Evolutionary conservation across 2,113 vertebrate species (phyloP).

Genomic region (Melanerpes formicivorus): DNA sequence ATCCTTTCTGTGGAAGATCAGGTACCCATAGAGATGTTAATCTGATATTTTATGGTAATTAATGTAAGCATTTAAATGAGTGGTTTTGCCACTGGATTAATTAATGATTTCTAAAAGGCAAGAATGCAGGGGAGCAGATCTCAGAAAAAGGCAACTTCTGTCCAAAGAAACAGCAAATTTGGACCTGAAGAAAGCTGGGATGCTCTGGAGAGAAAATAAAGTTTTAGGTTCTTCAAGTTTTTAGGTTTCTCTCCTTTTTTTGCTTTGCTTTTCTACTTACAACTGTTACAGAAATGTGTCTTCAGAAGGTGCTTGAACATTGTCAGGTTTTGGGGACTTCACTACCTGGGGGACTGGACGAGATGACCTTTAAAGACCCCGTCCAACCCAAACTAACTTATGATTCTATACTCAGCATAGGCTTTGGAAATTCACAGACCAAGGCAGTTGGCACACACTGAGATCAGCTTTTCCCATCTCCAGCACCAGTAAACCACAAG

Average conservation of each 20-base stretch:
- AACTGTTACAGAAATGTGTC: neutral
- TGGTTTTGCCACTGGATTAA: neutral
- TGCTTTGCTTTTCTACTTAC: neutral
- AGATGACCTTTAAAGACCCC: too few relatives aligned
- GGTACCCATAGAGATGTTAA: neutral
- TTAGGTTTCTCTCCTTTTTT: neutral
- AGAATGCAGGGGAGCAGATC: accelerated
- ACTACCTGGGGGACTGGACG: neutral
- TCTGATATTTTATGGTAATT: neutral
- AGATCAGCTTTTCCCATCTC: neutral
- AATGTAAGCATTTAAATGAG: neutral
- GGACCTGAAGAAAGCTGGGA: neutral
- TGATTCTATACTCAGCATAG: neutral
- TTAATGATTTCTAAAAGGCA: neutral
- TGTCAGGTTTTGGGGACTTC: neutral
- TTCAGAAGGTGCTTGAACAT: neutral
- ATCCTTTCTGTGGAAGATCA: neutral
- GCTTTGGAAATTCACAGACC: neutral
- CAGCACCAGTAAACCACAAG: accelerated
- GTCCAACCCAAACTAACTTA: too few relatives aligned
- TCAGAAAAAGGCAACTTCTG: neutral
- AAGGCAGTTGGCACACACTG: neutral
- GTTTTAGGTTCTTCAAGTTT: neutral
- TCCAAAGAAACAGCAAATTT: neutral
- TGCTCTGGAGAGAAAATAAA: neutral